Evolutionary conservation across 2,888 invertebrate species (phyloP).

Genomic region (Andrena bucephala): DNA sequence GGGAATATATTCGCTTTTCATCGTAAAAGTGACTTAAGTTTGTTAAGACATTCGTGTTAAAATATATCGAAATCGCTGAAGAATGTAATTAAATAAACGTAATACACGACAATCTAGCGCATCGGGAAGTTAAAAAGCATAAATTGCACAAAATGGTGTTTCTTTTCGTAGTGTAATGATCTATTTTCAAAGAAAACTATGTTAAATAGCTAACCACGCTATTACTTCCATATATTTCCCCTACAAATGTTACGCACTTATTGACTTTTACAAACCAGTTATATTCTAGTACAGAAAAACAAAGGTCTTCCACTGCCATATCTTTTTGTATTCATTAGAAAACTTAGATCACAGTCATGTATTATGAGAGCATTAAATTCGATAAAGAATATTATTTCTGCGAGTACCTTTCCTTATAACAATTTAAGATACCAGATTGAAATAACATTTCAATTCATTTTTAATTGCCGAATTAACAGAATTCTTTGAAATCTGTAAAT

Average conservation of each 20-base stretch:
- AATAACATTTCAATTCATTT: neutral
- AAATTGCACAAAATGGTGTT: constrained; percentile 55
- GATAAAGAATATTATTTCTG: neutral
- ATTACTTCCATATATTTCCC: constrained; percentile 11
- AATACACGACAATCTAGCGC: neutral
- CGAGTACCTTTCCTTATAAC: neutral
- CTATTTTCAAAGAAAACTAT: constrained; percentile 6
- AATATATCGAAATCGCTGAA: neutral
- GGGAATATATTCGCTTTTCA: neutral
- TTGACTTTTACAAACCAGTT: constrained; percentile 16
- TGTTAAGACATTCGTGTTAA: neutral
- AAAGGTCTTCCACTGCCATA: constrained; percentile 52
- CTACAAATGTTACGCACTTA: neutral
- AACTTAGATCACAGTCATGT: neutral
- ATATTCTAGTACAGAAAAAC: constrained; percentile 31
- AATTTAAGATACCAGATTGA: neutral
- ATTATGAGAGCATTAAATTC: neutral
- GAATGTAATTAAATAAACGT: constrained; percentile 1
- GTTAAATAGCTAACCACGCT: neutral
- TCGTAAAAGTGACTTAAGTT: neutral
- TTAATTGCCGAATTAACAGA: neutral
- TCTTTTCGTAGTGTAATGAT: neutral
- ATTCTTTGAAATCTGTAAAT: neutral
- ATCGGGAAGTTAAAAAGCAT: neutral
- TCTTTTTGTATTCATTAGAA: constrained; percentile 28